Evolutionary conservation across 2,113 vertebrate species (phyloP).

Genomic region (Hemicordylus capensis): DNA sequence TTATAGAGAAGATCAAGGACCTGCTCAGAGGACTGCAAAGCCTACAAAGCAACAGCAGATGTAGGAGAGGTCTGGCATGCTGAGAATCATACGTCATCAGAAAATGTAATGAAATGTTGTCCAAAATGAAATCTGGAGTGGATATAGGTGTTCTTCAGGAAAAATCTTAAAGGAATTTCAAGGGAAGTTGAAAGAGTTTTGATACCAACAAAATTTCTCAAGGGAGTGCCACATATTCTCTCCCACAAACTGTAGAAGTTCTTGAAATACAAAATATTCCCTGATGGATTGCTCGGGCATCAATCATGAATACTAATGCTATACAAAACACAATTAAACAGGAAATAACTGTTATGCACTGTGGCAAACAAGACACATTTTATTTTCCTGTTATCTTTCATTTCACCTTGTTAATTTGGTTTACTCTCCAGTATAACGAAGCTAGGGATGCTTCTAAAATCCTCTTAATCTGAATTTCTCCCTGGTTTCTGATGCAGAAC

Average conservation of each 20-base stretch:
- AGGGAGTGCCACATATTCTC: not conserved
- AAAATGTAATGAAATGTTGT: not conserved
- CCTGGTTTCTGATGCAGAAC: not conserved
- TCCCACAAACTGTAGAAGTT: not conserved
- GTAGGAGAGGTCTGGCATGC: not conserved
- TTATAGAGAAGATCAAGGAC: not conserved
- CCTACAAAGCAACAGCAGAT: not conserved
- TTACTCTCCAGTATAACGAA: not conserved
- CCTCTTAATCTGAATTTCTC: not conserved
- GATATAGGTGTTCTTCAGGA: not conserved
- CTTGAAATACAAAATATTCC: not conserved
- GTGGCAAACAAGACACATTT: not conserved
- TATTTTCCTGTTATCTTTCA: not conserved
- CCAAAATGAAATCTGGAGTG: not conserved
- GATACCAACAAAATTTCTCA: not conserved
- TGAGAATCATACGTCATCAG: not conserved
- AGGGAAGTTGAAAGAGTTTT: not conserved
- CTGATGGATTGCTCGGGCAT: not conserved
- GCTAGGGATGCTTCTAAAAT: not conserved
- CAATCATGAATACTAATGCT: not conserved
- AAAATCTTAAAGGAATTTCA: not conserved
- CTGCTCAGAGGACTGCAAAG: not conserved
- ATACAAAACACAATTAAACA: not conserved
- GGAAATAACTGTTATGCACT: not conserved
- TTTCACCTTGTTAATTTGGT: not conserved